A percentile compares a stretch with the other conserved stretches of the same genome.
Conservation (phyloP, 2,113 vertebrate species). For the Urocolius indicus region DNA sequence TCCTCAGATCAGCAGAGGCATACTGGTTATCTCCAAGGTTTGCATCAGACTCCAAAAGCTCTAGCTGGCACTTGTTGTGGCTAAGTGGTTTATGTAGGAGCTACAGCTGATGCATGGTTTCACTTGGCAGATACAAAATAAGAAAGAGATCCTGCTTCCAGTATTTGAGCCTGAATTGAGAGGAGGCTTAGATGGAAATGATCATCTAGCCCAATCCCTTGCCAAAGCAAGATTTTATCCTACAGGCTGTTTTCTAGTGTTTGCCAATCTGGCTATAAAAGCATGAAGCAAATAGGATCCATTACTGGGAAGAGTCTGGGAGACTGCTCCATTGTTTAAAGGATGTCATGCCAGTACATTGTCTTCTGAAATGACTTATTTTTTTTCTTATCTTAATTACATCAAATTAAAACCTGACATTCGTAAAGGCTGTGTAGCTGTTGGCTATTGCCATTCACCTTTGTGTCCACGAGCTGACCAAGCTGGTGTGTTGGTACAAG, state of each 20-base stretch:
- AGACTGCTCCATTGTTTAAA: constrained; percentile 57
- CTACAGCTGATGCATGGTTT: background rate
- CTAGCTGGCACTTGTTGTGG: background rate
- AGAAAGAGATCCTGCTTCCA: background rate
- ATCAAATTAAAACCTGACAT: background rate
- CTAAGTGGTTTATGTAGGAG: background rate
- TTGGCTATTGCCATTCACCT: background rate
- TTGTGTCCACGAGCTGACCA: background rate
- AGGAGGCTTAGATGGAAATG: constrained; percentile 38
- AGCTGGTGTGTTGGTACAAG: background rate
- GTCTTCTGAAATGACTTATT: constrained; percentile 33
- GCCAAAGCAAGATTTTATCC: constrained; percentile 49
- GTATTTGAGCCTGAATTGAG: background rate
- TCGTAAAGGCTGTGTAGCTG: background rate
- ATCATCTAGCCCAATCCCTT: constrained; percentile 18
- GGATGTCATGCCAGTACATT: constrained; percentile 21
- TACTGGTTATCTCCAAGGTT: background rate
- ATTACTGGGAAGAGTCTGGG: constrained; percentile 44
- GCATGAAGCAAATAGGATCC: constrained; percentile 30
- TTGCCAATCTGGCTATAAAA: constrained; percentile 55
- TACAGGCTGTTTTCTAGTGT: constrained; percentile 42
- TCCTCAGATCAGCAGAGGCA: background rate
- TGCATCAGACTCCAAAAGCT: background rate
- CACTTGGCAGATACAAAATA: background rate
- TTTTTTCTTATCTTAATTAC: constrained; percentile 56